These are phyloP conservation scores for Epirrhoe tristata DNA, from an alignment of 2,888 invertebrate species.

Conservation along the genomic window DNA sequence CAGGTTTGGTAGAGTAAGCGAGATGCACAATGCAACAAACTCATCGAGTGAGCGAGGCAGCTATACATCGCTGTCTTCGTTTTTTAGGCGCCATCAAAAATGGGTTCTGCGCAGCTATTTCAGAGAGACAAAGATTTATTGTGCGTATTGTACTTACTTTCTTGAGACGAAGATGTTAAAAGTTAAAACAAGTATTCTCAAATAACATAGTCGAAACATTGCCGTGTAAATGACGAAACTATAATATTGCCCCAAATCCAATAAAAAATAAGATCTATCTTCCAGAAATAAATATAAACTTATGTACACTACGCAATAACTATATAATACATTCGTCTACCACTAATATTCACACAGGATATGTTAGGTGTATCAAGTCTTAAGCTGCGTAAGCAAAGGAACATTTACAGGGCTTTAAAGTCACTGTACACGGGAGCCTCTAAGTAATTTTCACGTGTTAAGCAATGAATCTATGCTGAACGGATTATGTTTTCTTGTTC, in stretches of 20 bases:
- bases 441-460: slow-evolving; percentile 87
- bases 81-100: no score
- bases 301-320: slow-evolving; percentile 73
- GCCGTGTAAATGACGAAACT: slow-evolving; percentile 44
- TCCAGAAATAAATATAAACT: slow-evolving; percentile 56
- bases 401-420: slow-evolving; percentile 66
- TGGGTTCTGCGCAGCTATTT: no score
- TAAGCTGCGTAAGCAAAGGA: slow-evolving; percentile 73
- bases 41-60: no score
- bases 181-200: background rate
- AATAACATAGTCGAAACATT: background rate
- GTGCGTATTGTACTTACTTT: no score
- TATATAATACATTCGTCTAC: slow-evolving; percentile 79
- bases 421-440: slow-evolving; percentile 71
- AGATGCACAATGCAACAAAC: no score
- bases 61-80: no score
- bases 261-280: slow-evolving; percentile 45
- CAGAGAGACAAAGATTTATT: no score
- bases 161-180: no score
- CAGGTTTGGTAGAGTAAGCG: no score
- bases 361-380: slow-evolving; percentile 77
- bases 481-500: slow-evolving; percentile 90
- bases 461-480: slow-evolving; percentile 96
- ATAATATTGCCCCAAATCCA: slow-evolving; percentile 74
- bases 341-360: slow-evolving; percentile 81